Percentiles rank a stretch among this genome's conserved stretches.
phyloP scores from a whole-genome alignment of 2,888 invertebrate genomes.

The Argyresthia goedartella region DNA sequence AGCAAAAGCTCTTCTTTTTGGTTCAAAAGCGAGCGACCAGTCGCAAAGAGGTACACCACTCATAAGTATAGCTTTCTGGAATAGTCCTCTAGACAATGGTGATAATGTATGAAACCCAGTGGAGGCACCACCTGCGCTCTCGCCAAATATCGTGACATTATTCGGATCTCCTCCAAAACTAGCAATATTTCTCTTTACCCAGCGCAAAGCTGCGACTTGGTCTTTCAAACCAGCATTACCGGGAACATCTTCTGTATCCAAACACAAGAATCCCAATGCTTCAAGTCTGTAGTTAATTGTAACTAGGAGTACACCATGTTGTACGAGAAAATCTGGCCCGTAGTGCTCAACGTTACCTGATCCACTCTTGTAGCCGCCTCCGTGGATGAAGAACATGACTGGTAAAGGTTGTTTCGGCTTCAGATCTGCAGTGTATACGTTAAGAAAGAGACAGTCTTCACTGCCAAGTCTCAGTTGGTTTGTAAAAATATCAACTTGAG shows the following conservation, averaged over 20 bases:
- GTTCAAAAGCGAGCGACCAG: conserved; percentile 19
- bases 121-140: conserved; percentile 34
- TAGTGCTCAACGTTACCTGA: conserved; percentile 54
- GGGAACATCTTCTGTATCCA: conserved; percentile 43
- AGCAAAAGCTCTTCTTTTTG: conserved; percentile 19
- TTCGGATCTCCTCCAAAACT: conserved; percentile 14
- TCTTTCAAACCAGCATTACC: conserved; percentile 60
- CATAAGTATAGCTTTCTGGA: conserved; percentile 18
- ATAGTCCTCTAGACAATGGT: conserved; percentile 17
- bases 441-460: conserved; percentile 21
- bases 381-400: conserved; percentile 21
- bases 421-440: conserved; percentile 15
- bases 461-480: conserved; percentile 10
- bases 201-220: conserved; percentile 8
- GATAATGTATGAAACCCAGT: conserved; percentile 17
- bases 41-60: conserved; percentile 18
- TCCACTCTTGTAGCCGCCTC: conserved; percentile 56
- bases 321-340: conserved; percentile 66
- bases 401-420: conserved; percentile 8
- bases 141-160: conserved; percentile 33
- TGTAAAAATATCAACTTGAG: conserved; percentile 13
- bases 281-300: conserved; percentile 69
- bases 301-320: conserved; percentile 62
- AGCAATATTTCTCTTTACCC: conserved; percentile 7
- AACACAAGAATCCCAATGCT: conserved; percentile 65